These are phyloP conservation scores for Astropecten irregularis DNA, from an alignment of 53 echinoderm and acorn worm genomes.

Conservation along the genomic window DNA sequence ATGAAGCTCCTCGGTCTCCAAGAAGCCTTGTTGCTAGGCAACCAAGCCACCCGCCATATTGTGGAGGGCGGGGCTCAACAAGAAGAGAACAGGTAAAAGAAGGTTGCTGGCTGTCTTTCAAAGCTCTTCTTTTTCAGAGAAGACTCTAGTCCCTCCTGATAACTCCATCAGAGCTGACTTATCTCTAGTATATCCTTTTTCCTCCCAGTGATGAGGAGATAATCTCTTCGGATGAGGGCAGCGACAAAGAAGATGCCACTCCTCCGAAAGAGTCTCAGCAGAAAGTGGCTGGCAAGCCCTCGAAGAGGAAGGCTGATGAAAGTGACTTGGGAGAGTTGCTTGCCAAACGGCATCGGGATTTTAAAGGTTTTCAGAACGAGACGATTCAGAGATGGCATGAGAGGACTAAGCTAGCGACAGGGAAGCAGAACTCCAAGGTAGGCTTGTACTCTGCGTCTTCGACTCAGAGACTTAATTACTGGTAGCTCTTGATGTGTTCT, in stretches of 20 bases:
- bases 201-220: conserved; percentile 30
- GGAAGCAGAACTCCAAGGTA: conserved; percentile 85
- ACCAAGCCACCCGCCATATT: conserved; percentile 78
- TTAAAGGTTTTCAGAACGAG: conserved; percentile 63
- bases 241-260: background rate
- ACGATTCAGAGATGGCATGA: conserved; percentile 92
- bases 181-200: no score
- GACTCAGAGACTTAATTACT: no score
- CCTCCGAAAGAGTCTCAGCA: background rate
- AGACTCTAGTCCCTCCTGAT: no score
- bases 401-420: conserved; percentile 75
- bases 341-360: conserved; percentile 78
- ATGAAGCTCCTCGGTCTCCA: conserved; percentile 65
- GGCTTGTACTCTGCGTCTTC: no score
- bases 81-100: no score
- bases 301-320: conserved; percentile 66
- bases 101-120: no score
- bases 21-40: conserved; percentile 73
- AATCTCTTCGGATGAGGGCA: conserved; percentile 12
- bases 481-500: no score
- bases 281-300: background rate
- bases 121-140: no score
- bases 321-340: conserved; percentile 70
- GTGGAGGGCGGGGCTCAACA: background rate
- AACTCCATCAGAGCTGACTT: no score